These are phyloP conservation scores for Scaptomyza hsui DNA, from an alignment of 1,140 invertebrate species.

Conservation along the genomic window DNA sequence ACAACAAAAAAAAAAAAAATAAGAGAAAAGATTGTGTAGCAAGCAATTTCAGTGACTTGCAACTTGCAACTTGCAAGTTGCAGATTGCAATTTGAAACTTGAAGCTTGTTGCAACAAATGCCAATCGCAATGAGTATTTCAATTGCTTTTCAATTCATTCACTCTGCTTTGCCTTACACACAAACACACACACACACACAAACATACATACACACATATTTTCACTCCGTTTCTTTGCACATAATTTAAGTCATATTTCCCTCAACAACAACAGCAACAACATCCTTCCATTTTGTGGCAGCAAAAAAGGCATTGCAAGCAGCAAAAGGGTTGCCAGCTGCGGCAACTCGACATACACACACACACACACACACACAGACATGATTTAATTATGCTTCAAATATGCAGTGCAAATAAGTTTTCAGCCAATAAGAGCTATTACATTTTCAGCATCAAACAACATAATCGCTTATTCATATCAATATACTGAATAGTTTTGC, in stretches of 20 bases:
- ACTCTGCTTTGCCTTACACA: slow-evolving; percentile 25
- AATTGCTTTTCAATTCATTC: slow-evolving; percentile 73
- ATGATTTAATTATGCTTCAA: slow-evolving; percentile 56
- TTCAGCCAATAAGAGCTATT: slow-evolving; percentile 18
- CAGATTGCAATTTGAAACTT: slow-evolving; percentile 13
- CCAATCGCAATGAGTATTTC: slow-evolving; percentile 64
- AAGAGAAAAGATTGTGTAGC: background rate
- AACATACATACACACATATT: background rate
- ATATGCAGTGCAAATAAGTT: slow-evolving; percentile 52
- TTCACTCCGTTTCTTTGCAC: slow-evolving; percentile 49
- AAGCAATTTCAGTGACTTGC: slow-evolving; percentile 14
- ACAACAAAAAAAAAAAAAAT: slow-evolving; percentile 3
- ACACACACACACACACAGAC: background rate
- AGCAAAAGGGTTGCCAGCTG: slow-evolving; percentile 15
- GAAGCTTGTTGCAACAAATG: slow-evolving; percentile 57
- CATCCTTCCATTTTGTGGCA: slow-evolving; percentile 18
- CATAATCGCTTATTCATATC: slow-evolving; percentile 25
- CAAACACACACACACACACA: slow-evolving; percentile 3
- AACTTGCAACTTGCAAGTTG: too few species aligned
- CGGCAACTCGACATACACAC: background rate
- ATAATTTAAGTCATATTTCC: slow-evolving; percentile 55
- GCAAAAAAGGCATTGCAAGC: background rate
- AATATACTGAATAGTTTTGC: slow-evolving; percentile 14
- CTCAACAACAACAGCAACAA: too few species aligned
- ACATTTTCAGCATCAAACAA: slow-evolving; percentile 20